These are phyloP conservation scores for Luperina nickerlii DNA, from an alignment of 2,888 invertebrate genomes.

Conservation along the genomic window DNA sequence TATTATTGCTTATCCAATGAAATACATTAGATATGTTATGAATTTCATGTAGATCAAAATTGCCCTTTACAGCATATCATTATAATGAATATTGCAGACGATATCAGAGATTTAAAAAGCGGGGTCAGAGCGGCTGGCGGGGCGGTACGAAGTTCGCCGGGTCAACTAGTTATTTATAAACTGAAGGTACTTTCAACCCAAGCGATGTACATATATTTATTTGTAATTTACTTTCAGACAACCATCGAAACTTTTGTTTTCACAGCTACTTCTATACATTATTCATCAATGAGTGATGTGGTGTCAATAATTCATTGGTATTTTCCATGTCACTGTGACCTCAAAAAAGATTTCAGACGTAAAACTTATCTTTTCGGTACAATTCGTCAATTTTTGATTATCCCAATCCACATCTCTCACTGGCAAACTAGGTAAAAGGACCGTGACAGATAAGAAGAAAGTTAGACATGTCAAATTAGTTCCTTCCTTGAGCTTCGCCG, in stretches of 20 bases:
- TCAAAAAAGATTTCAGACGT: not conserved
- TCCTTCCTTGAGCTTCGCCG: not conserved
- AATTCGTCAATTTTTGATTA: not conserved
- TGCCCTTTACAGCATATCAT: too few species aligned
- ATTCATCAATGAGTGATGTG: conserved; percentile 19
- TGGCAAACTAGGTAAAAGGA: not conserved
- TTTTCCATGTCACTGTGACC: conserved; percentile 9
- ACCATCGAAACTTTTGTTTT: conserved; percentile 22
- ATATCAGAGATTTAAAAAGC: too few species aligned
- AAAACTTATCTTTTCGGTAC: not conserved
- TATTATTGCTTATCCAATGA: too few species aligned
- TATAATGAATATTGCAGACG: too few species aligned
- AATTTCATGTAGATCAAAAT: too few species aligned
- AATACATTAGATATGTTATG: too few species aligned
- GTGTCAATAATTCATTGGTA: not conserved
- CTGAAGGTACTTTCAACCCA: not conserved
- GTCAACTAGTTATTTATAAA: not conserved
- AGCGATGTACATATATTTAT: not conserved
- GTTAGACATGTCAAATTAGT: not conserved
- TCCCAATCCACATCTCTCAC: not conserved
- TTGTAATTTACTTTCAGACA: not conserved
- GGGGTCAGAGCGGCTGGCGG: too few species aligned
- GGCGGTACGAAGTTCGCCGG: too few species aligned
- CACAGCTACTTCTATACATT: not conserved
- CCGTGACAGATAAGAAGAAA: not conserved